phyloP scores from a whole-genome alignment of 2,113 vertebrate genomes.

The Nipponia nippon region DNA sequence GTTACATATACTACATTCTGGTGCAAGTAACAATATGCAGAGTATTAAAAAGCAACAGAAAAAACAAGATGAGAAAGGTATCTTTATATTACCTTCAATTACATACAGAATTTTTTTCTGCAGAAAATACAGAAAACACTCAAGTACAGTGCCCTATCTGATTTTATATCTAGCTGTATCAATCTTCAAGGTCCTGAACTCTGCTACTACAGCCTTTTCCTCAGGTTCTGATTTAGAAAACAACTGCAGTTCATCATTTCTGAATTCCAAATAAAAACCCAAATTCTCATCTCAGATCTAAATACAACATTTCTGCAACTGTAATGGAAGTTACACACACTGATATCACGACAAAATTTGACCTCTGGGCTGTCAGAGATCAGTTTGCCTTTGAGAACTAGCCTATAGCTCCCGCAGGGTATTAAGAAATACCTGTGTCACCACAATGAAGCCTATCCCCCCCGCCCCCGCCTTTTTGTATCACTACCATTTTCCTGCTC shows the following conservation, averaged over 20 bases:
- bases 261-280: neutral
- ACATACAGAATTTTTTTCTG: neutral
- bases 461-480: too few relatives aligned
- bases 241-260: neutral
- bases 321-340: neutral
- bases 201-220: neutral
- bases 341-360: neutral
- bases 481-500: neutral
- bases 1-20: neutral
- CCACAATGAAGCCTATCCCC: neutral
- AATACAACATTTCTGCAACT: neutral
- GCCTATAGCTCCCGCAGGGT: neutral
- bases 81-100: neutral
- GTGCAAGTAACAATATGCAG: neutral
- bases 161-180: neutral
- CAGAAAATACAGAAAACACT: neutral
- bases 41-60: neutral
- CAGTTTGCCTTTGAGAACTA: neutral
- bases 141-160: neutral
- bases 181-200: neutral
- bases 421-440: neutral
- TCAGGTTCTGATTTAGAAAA: neutral
- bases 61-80: neutral
- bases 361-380: neutral
- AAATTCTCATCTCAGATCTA: neutral